A percentile compares a stretch with the other conserved stretches of the same genome.
Conservation (phyloP, 2,888 invertebrate genomes). For the Caenorhabditis drosophilae region DNA sequence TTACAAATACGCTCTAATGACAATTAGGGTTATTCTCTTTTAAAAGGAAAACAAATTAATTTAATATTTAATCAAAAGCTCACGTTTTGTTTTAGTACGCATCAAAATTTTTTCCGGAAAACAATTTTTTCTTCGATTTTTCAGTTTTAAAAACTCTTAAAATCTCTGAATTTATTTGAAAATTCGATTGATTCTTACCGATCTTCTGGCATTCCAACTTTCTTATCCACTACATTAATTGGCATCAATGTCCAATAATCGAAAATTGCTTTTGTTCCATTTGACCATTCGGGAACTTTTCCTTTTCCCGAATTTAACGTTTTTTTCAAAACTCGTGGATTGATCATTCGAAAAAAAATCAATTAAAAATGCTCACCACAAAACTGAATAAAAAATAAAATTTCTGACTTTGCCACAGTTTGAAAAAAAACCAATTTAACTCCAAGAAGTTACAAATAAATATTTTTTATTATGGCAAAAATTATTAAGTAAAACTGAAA, state of each 20-base stretch:
- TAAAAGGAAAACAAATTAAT: too few species aligned
- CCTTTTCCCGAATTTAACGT: constrained; percentile 62
- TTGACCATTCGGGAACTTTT: constrained; percentile 44
- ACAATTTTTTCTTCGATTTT: neutral
- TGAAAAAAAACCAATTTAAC: too few species aligned
- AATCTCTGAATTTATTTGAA: too few species aligned
- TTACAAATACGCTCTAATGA: neutral
- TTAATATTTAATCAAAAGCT: neutral
- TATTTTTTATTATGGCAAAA: constrained; percentile 16
- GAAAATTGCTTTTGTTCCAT: constrained; percentile 66
- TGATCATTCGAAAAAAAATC: constrained; percentile 4
- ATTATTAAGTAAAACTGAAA: constrained; percentile 13
- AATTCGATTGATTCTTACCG: too few species aligned
- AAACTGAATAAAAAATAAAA: too few species aligned
- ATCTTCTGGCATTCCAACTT: constrained; percentile 52
- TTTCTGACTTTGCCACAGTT: too few species aligned
- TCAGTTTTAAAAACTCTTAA: neutral
- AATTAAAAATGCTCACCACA: too few species aligned
- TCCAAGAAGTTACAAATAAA: too few species aligned
- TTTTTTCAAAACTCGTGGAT: constrained; percentile 34
- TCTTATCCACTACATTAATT: constrained; percentile 34
- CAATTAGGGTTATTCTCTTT: too few species aligned
- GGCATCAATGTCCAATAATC: constrained; percentile 63
- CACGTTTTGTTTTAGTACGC: neutral
- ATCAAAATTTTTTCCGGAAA: neutral